A percentile compares a stretch with the other conserved stretches of the same genome.
Conservation (phyloP, 2,888 invertebrate genomes). For the Drosophila mettleri region DNA sequence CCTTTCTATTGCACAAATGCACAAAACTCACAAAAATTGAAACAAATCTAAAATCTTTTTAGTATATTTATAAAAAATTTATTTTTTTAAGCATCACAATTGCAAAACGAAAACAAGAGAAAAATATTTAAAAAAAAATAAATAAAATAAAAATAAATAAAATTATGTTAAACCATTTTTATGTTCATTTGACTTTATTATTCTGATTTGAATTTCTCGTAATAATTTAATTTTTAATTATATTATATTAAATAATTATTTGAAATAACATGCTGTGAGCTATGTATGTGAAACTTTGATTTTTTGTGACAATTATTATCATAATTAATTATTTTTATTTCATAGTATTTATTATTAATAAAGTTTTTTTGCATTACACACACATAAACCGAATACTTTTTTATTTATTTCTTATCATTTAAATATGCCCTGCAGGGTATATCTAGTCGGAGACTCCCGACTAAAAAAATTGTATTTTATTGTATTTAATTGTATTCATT, state of each 20-base stretch:
- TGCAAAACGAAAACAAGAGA: constrained; percentile 41
- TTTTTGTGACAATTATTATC: constrained; percentile 61
- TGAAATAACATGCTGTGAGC: constrained; percentile 66
- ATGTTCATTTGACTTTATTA: constrained; percentile 16
- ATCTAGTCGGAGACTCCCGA: neutral
- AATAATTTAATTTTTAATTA: constrained; percentile 24
- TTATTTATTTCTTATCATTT: constrained; percentile 21
- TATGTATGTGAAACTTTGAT: constrained; percentile 70
- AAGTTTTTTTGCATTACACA: constrained; percentile 72
- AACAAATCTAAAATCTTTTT: constrained; percentile 32
- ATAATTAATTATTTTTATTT: constrained; percentile 60
- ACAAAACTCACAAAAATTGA: constrained; percentile 38
- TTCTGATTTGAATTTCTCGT: constrained; percentile 27
- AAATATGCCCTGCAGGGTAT: neutral
- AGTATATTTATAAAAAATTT: constrained; percentile 24
- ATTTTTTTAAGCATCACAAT: constrained; percentile 60
- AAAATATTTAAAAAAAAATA: constrained; percentile 5
- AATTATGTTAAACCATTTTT: constrained; percentile 9
- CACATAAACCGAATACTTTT: neutral
- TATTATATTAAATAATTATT: constrained; percentile 36
- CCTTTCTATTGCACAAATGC: constrained; percentile 59
- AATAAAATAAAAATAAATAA: neutral
- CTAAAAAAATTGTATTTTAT: no score
- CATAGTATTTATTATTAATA: constrained; percentile 78
- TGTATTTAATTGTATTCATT: no score